Evolutionary conservation across 2,888 invertebrate species (phyloP).

Genomic region (Heliconius ismenius): DNA sequence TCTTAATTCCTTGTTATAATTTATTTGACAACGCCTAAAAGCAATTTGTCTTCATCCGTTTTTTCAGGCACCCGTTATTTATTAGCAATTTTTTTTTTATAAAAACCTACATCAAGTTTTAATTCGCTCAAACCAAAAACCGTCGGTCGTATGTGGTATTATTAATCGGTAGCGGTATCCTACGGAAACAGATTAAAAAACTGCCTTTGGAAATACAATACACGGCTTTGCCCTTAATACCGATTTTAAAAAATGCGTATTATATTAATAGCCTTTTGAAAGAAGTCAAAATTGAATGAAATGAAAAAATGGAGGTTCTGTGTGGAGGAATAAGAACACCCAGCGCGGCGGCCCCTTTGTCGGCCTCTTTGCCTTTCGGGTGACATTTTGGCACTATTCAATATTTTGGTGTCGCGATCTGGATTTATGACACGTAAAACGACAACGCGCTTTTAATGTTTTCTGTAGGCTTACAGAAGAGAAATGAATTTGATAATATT

Average conservation of each 20-base stretch:
- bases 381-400: slow-evolving; percentile 82
- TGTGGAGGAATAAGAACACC: slow-evolving; percentile 76
- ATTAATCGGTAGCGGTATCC: slow-evolving; percentile 81
- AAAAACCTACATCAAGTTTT: slow-evolving; percentile 76
- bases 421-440: slow-evolving; percentile 76
- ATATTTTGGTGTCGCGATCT: slow-evolving; percentile 79
- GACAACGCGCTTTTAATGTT: slow-evolving; percentile 63
- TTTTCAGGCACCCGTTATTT: slow-evolving; percentile 74
- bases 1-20: slow-evolving; percentile 50
- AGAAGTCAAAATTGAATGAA: slow-evolving; percentile 82
- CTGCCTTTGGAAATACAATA: slow-evolving; percentile 64
- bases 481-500: not conserved
- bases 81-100: slow-evolving; percentile 71
- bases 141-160: slow-evolving; percentile 64
- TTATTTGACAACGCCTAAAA: slow-evolving; percentile 65
- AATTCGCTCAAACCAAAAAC: slow-evolving; percentile 75
- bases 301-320: slow-evolving; percentile 79
- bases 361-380: slow-evolving; percentile 75
- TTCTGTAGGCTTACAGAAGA: slow-evolving; percentile 31
- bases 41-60: slow-evolving; percentile 77
- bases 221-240: slow-evolving; percentile 74
- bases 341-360: slow-evolving; percentile 77
- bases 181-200: slow-evolving; percentile 82
- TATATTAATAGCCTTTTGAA: slow-evolving; percentile 82
- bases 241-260: slow-evolving; percentile 79